Base-by-base conservation (phyloP, 2,888 invertebrate genomes). In the Ichneumon xanthorius region DNA sequence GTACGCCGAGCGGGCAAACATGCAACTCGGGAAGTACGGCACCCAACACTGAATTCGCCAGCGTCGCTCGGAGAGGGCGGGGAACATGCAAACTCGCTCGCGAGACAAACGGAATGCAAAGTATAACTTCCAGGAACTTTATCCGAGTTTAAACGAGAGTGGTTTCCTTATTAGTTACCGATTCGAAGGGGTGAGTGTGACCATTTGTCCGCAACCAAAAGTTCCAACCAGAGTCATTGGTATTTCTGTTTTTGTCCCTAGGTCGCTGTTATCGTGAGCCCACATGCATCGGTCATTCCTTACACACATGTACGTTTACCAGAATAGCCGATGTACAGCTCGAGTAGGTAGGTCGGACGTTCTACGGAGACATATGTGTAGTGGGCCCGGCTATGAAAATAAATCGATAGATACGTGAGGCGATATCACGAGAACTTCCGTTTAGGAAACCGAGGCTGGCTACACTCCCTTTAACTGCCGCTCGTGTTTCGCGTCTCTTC, bases 381-480 rank as follows among this genome's bases (percentile, higher is more conserved):
- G 58, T 22, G 65, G 75, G 22, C 22, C n/a, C 16, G 30, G 45
- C 63, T 73, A 30, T 26, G 68, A 70, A 84, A 84, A 72, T 67
- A 80, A 80, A 77, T 80, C 80, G 67, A 84, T 84, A 80, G 84
- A 84, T 80, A 67, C 26, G 26, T 1, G 4, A 33, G 48, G 55
- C 33, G 65, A 45, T 45, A 71, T 75, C 68, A 40, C 70, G 45
- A 67, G 22, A 55, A 67, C 55, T 75, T 48, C 58, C 48, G 61
- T 63, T 71, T 45, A 45, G 53, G 67, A 58, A 67, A 55, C 67
- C 26, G 53, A 55, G 70, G 55, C 61, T 19, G 63, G 30, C 63
- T 70, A 65, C 45, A n/a, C 33, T 75, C 61, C 30, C 65, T 68
- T 68, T 6, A 26, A 61, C 68, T 55, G 40, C 63, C 14, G 14